A percentile compares a stretch with the other conserved stretches of the same genome.
These are phyloP conservation scores for Ictalurus punctatus DNA, from an alignment of 2,113 vertebrate genomes.

Conservation along the genomic window DNA sequence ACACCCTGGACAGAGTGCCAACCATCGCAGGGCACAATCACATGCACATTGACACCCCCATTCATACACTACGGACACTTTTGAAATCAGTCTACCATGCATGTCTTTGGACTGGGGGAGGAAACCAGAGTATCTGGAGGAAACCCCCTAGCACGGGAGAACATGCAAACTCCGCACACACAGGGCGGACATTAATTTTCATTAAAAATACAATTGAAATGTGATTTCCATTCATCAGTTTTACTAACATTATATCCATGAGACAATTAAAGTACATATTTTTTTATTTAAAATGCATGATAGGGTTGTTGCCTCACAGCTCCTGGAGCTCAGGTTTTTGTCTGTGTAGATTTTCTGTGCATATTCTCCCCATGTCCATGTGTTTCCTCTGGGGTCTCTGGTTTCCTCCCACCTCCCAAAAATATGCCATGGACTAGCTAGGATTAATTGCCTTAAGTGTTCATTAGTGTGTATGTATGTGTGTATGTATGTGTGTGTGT, in stretches of 20 bases:
- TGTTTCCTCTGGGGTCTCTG: not conserved
- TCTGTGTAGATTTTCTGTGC: not conserved
- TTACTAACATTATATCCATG: not conserved
- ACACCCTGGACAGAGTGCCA: too few species aligned
- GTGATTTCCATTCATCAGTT: not conserved
- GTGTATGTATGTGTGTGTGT: not conserved
- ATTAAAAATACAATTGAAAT: not conserved
- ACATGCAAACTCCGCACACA: too few species aligned
- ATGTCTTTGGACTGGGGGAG: too few species aligned
- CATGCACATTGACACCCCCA: too few species aligned
- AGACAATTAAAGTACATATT: not conserved
- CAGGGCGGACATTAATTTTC: not conserved
- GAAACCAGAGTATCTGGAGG: too few species aligned
- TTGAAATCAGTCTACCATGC: too few species aligned
- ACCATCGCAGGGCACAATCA: too few species aligned
- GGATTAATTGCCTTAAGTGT: not conserved
- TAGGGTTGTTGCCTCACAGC: too few species aligned
- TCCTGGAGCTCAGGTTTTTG: not conserved
- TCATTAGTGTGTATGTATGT: not conserved
- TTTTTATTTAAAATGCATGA: not conserved
- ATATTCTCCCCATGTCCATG: not conserved
- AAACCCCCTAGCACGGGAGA: too few species aligned
- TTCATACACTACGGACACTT: too few species aligned
- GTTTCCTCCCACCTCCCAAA: not conserved
- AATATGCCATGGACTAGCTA: not conserved